Conservation (phyloP, 2,113 vertebrate species). For the Lanius collurio region DNA sequence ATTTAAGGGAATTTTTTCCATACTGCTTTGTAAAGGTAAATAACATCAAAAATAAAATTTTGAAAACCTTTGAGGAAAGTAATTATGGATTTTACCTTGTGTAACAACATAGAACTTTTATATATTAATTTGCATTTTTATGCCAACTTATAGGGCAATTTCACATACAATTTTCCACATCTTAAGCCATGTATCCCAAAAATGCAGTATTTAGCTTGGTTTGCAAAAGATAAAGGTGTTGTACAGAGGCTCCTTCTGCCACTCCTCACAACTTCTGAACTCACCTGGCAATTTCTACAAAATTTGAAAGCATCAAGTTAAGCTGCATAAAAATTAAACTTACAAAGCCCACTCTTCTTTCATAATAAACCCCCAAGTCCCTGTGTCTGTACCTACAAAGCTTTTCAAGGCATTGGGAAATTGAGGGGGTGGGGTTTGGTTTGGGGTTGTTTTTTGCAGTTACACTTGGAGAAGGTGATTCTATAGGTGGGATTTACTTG, state of each 20-base stretch:
- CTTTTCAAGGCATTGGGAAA: not conserved
- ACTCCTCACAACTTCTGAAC: not conserved
- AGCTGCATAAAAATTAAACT: not conserved
- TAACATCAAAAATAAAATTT: not conserved
- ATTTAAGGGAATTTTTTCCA: not conserved
- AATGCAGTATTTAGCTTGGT: not conserved
- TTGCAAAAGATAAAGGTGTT: not conserved
- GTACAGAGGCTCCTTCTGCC: not conserved
- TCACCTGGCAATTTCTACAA: not conserved
- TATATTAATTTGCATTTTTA: not conserved
- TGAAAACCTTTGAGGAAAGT: not conserved
- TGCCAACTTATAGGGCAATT: not conserved
- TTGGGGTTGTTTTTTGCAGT: not conserved
- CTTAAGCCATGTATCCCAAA: not conserved
- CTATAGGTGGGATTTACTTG: slow-evolving; percentile 76
- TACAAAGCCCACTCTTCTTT: not conserved
- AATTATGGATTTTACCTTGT: not conserved
- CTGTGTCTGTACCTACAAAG: not conserved
- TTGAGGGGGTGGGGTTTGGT: not conserved
- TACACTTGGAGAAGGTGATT: not conserved
- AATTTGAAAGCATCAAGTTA: not conserved
- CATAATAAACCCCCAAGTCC: not conserved
- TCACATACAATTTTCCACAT: not conserved
- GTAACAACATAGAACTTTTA: not conserved
- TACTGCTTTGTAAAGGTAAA: not conserved